Base-by-base conservation (phyloP, 1,140 invertebrate genomes). In the Sycophaga agraensis region DNA sequence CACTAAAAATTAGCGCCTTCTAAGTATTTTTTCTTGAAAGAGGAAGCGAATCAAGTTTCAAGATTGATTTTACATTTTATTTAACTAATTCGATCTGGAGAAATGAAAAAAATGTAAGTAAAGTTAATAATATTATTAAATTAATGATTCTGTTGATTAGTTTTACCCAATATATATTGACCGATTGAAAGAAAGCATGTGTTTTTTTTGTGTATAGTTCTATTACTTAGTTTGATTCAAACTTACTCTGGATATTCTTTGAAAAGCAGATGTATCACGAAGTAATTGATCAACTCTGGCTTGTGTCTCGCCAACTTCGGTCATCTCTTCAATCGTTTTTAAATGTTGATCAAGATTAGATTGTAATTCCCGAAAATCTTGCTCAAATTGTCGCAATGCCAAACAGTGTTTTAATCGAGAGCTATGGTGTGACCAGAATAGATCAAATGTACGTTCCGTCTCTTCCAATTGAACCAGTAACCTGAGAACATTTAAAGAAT, bases 401-500 rank as follows among this genome's bases (percentile, higher is more conserved):
- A 98, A 80, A 82, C 93, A 96, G 73, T 96, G 91, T 65, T 90
- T 88, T 68, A 98, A 82, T 74, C 92, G 89, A 45, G 87, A 87
- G 69, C 92, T 91, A 82, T 98, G 95, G 69, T 91, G 87, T 17
- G 87, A 85, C 94, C 95, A 98, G 82, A 96, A 97, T 64, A 91
- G 87, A 73, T 96, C 93, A 80, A 98, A 97, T 51, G 91, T 91
- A 68, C 87, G 86, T 79, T 96, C 92, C 56, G 94, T 97, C 84
- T 98, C 95, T 77, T 97, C 94, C 68, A 98, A 82, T 82, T 98
- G 94, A 28, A 95, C 89, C 42, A 98, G 82, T 75, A 97, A 85
- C 78, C 93, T 93, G 75, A 64, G 71, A 21, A 4, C 14, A 21
- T 21, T 45, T 24, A 31, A 31, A 31, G 4, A 11, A 6, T 31